Evolutionary conservation across 2,797 vertebrate genomes (phyloP), one percentile per base, ranked within the genome.

Genomic region (Sebastes itinus): DNA sequence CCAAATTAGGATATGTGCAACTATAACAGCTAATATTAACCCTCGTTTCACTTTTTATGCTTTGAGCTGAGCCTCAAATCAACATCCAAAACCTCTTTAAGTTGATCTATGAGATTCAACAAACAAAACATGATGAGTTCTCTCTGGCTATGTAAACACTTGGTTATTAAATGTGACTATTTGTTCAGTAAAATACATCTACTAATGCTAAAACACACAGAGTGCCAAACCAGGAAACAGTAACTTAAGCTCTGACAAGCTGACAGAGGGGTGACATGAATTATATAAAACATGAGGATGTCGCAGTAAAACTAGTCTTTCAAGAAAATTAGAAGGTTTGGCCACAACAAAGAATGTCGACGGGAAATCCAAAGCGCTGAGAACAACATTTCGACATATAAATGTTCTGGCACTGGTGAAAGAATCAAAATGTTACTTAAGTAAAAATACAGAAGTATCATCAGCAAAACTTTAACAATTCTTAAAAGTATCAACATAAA

Each of bases 1-100:
- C 73, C 78, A 79, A 75, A 82, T 83, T 28, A 75, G 73, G 66
- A 16, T 56, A 30, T 67, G 33, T 42, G 4, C 18, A 64, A 63
- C 11, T 55, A 38, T 42, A 0, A 42, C 13, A 42, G 38, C 38
- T 33, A 13, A 77, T 6, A 30, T 58, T 52, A 80, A 62, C 32
- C 14, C 63, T 3, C 1, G 6, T 28, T 58, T 66, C 5, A 28
- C 12, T 49, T 30, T 76, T 55, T 49, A 77, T 72, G 35, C n/a
- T 46, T 42, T 14, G 9, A 60, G 14, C 33, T n/a, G 35, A 30
- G 30, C 32, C 7, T 64, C 7, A 25, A 25, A 62, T 8, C 20
- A 73, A 32, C 46, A 60, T 54, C 49, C n/a, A n/a, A 54, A 54
- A 62, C 6, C 14, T 42, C 5, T 59, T 60, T 3, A 38, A 49